These are phyloP conservation scores for Parazoanthus swiftii DNA, from an alignment of 92 coral and sea anemone species.

Conservation along the genomic window DNA sequence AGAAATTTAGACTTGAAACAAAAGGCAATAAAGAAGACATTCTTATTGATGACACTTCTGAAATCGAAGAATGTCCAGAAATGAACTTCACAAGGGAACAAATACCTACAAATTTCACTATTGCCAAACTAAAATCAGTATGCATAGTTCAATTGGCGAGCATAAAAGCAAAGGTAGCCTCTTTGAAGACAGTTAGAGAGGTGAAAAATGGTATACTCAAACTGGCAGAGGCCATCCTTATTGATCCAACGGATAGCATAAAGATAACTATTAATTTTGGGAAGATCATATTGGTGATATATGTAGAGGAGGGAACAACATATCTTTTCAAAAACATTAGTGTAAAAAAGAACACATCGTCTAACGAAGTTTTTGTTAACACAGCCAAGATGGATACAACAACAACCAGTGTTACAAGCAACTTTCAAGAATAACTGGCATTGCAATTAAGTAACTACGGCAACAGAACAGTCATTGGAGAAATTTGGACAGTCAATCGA, in stretches of 20 bases:
- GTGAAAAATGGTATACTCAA: background rate
- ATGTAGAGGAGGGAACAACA: background rate
- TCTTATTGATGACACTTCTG: background rate
- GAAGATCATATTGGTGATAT: constrained; percentile 9
- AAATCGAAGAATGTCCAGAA: constrained; percentile 2
- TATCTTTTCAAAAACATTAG: constrained; percentile 2
- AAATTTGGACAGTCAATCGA: background rate
- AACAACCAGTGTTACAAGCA: constrained; percentile 5
- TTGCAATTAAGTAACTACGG: background rate
- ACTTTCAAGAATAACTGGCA: constrained; percentile 10
- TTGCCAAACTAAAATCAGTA: background rate
- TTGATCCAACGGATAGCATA: constrained; percentile 18
- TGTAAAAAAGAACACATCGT: background rate
- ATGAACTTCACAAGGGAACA: background rate
- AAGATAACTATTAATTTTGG: background rate
- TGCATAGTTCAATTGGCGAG: background rate
- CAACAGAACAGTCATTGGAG: constrained; percentile 10
- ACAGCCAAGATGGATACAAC: background rate
- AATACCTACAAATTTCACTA: constrained; percentile 1
- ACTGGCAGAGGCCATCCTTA: background rate
- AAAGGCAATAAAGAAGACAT: constrained; percentile 1
- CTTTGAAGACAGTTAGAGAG: background rate
- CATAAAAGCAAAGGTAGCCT: background rate
- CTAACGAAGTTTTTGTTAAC: no score
- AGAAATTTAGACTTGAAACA: constrained; percentile 9